A percentile compares a stretch with the other conserved stretches of the same genome.
Evolutionary conservation across 2,888 invertebrate genomes (phyloP).

Genomic region (Hylaea fasciaria): DNA sequence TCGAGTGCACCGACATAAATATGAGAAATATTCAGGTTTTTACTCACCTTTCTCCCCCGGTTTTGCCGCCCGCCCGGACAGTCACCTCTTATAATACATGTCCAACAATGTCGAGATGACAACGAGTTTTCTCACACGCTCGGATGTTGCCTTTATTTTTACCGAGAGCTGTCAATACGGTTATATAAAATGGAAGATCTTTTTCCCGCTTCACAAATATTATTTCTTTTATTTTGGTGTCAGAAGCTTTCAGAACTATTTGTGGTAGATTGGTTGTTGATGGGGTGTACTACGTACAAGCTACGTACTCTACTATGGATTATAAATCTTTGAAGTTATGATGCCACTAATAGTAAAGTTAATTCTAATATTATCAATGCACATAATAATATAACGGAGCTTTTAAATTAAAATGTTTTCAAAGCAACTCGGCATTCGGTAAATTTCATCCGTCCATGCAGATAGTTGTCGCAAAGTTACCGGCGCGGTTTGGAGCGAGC

Average conservation of each 20-base stretch:
- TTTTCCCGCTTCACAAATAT: slow-evolving; percentile 15
- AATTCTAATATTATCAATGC: background rate
- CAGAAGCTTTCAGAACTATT: background rate
- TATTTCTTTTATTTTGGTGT: slow-evolving; percentile 4
- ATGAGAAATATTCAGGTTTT: slow-evolving; percentile 83
- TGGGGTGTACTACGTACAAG: too few relatives aligned
- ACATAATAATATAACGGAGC: slow-evolving; percentile 1
- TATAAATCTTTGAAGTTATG: too few relatives aligned
- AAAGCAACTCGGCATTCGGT: slow-evolving; percentile 30
- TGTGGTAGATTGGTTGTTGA: background rate
- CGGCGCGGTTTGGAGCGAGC: slow-evolving; percentile 66
- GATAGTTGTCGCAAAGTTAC: slow-evolving; percentile 75
- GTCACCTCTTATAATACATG: slow-evolving; percentile 74
- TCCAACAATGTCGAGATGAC: slow-evolving; percentile 74
- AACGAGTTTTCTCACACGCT: slow-evolving; percentile 60
- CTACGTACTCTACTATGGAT: too few relatives aligned
- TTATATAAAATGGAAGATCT: slow-evolving; percentile 28
- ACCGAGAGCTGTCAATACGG: slow-evolving; percentile 49
- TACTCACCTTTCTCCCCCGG: slow-evolving; percentile 70
- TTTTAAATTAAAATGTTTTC: slow-evolving; percentile 27
- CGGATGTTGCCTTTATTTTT: slow-evolving; percentile 49
- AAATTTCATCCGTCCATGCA: slow-evolving; percentile 50
- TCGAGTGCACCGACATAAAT: slow-evolving; percentile 83
- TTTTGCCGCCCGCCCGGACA: slow-evolving; percentile 56
- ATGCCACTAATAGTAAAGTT: too few relatives aligned